These are phyloP conservation scores for Phocides pigmalion DNA, from an alignment of 1,140 invertebrate genomes.

Conservation along the genomic window DNA sequence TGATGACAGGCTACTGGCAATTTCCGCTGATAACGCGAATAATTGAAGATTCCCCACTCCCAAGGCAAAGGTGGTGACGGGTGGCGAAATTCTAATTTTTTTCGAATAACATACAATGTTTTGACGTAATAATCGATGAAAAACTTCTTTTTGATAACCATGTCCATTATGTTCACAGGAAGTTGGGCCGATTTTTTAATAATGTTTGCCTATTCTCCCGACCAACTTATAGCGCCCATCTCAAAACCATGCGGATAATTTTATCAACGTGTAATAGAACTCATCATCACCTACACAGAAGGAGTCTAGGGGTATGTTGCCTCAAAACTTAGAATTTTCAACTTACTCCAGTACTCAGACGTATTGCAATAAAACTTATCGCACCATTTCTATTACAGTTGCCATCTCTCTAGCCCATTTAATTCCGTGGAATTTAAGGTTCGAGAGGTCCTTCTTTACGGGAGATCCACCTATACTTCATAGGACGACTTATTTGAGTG, in stretches of 20 bases:
- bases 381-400: constrained; percentile 28
- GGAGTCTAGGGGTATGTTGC: constrained; percentile 10
- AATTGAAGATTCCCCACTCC: constrained; percentile 33
- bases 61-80: constrained; percentile 22
- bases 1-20: constrained; percentile 39
- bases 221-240: constrained; percentile 40
- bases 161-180: constrained; percentile 18
- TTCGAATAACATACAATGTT: constrained; percentile 18
- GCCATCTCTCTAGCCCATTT: constrained; percentile 17
- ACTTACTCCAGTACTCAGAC: neutral
- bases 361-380: constrained; percentile 23
- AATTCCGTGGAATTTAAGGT: constrained; percentile 28
- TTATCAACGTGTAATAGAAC: constrained; percentile 19
- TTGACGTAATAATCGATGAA: constrained; percentile 39
- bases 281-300: constrained; percentile 19
- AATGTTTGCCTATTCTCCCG: constrained; percentile 28
- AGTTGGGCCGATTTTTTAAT: constrained; percentile 34
- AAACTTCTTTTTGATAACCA: constrained; percentile 32
- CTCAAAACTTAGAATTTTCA: neutral
- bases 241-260: constrained; percentile 39
- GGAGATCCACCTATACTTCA: constrained; percentile 3
- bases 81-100: neutral
- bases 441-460: neutral
- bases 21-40: neutral
- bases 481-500: neutral